A percentile compares a stretch with the other conserved stretches of the same genome.
Conservation (phyloP, 1,140 invertebrate genomes). For the Diorhabda elongata region DNA sequence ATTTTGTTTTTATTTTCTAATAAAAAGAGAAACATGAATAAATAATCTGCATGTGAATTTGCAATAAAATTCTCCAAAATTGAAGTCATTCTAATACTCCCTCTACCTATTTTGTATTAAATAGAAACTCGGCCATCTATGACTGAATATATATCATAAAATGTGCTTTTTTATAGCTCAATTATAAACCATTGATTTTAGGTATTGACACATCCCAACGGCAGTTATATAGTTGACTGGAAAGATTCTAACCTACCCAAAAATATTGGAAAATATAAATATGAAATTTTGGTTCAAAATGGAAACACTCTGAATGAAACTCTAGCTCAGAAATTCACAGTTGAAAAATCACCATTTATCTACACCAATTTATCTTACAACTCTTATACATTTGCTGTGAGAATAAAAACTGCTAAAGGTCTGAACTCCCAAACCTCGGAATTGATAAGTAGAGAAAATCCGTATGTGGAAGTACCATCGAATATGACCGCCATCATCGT, state of each 20-base stretch:
- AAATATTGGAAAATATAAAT: conserved; percentile 43
- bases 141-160: no score
- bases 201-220: conserved; percentile 53
- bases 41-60: no score
- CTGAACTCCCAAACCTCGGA: conserved; percentile 64
- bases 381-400: conserved; percentile 63
- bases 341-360: conserved; percentile 55
- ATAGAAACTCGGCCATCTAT: no score
- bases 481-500: conserved; percentile 26
- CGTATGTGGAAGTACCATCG: conserved; percentile 7
- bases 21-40: no score
- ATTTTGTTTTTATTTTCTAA: no score
- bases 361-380: conserved; percentile 51
- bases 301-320: conserved; percentile 53
- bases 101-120: no score
- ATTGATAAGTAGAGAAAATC: conserved; percentile 20
- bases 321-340: conserved; percentile 49
- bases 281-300: conserved; percentile 61
- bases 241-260: conserved; percentile 43
- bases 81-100: no score
- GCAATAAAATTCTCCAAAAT: no score
- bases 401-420: conserved; percentile 58
- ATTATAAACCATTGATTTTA: neutral
- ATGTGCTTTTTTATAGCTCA: no score
- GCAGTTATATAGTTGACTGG: conserved; percentile 63